Conservation (phyloP, 2,888 invertebrate genomes). For the Caradrina kadenii region DNA sequence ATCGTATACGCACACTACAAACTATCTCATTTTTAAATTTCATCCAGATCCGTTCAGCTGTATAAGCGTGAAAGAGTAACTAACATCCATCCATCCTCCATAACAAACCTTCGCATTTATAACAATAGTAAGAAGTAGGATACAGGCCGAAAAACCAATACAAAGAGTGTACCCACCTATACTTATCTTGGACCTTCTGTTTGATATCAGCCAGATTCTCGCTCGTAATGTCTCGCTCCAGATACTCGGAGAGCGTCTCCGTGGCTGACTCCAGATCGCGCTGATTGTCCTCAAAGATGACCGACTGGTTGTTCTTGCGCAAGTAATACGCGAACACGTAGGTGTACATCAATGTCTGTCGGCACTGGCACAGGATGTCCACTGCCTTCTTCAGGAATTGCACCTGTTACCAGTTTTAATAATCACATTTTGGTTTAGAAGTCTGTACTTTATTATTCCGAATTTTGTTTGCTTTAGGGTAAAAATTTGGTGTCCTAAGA, state of each 20-base stretch:
- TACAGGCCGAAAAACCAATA: not conserved
- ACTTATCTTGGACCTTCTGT: slow-evolving; percentile 99
- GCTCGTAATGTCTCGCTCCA: slow-evolving; percentile 99
- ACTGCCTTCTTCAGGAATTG: slow-evolving; percentile 99
- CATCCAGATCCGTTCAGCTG: too few relatives aligned
- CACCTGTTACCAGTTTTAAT: slow-evolving; percentile 89
- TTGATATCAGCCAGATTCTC: slow-evolving; percentile 99
- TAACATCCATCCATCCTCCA: too few relatives aligned
- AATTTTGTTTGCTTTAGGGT: too few relatives aligned
- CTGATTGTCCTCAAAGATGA: slow-evolving; percentile 99
- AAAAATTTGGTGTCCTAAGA: too few relatives aligned
- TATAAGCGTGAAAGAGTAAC: too few relatives aligned
- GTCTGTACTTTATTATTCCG: slow-evolving; percentile 10
- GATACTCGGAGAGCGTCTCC: slow-evolving; percentile 98
- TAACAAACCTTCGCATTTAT: too few relatives aligned
- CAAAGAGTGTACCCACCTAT: slow-evolving; percentile 91
- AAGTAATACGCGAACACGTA: slow-evolving; percentile 99
- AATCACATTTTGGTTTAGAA: slow-evolving; percentile 25
- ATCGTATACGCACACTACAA: too few relatives aligned
- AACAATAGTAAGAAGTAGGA: too few relatives aligned
- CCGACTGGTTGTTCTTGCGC: slow-evolving; percentile 99
- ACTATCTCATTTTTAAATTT: too few relatives aligned
- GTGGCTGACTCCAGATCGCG: slow-evolving; percentile 99
- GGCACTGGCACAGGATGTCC: slow-evolving; percentile 98
- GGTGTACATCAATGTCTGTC: slow-evolving; percentile 99